phyloP scores from a whole-genome alignment of 2,797 vertebrate species.

The Trachops cirrhosus region DNA sequence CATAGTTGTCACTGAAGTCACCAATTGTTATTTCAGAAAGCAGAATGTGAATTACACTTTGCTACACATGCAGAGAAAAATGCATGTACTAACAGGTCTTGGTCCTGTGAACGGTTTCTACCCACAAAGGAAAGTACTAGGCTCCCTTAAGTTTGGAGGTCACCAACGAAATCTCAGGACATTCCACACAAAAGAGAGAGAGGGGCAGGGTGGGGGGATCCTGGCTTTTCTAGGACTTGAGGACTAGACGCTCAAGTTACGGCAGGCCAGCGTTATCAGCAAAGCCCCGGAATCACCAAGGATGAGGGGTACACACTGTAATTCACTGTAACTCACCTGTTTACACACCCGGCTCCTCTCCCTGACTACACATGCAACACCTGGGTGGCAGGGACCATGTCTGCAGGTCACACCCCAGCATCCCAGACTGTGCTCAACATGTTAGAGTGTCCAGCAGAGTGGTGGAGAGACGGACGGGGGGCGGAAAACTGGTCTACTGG shows the following conservation, averaged over 20 bases:
- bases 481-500: background rate
- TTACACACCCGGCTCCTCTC: background rate
- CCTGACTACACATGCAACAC: background rate
- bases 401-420: background rate
- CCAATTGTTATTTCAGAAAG: background rate
- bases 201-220: rapidly evolving
- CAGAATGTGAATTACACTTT: background rate
- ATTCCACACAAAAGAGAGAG: background rate
- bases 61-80: background rate
- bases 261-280: background rate
- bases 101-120: background rate
- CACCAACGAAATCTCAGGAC: constrained; percentile 24
- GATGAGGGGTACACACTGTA: background rate
- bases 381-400: background rate
- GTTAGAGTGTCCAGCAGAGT: background rate
- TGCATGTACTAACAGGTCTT: background rate
- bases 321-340: background rate
- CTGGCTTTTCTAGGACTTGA: constrained; percentile 15
- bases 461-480: background rate
- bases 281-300: background rate
- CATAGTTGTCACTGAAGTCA: background rate
- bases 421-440: background rate
- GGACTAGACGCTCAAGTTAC: background rate
- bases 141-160: background rate
- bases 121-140: background rate